Conservation (phyloP, 2,113 vertebrate genomes). For the Catharus minimus region DNA sequence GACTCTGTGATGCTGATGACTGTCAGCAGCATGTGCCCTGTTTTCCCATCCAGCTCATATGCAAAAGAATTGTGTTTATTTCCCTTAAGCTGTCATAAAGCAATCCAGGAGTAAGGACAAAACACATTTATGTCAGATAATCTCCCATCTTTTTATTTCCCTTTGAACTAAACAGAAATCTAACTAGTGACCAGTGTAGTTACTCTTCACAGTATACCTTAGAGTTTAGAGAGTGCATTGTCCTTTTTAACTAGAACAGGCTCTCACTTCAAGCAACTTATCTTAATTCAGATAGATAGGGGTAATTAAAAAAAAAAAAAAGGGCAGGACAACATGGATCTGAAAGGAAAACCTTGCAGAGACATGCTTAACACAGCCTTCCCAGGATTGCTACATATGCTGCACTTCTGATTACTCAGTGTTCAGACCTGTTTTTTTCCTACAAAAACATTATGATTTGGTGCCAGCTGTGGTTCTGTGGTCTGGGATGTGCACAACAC, state of each 20-base stretch:
- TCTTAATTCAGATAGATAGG: not conserved
- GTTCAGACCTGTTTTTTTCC: constrained; percentile 25
- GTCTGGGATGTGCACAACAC: not conserved
- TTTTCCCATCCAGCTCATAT: not conserved
- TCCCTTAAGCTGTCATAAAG: not conserved
- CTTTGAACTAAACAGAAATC: not conserved
- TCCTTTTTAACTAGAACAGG: not conserved
- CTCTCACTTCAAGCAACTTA: not conserved
- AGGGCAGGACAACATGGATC: not conserved
- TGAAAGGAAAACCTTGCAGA: constrained; percentile 17
- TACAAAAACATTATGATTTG: not conserved
- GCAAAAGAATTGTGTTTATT: not conserved
- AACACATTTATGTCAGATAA: not conserved
- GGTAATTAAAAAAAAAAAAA: not conserved
- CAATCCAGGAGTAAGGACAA: not conserved
- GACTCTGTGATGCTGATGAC: not conserved
- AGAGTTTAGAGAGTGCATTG: not conserved
- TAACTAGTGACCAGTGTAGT: not conserved
- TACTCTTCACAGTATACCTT: not conserved
- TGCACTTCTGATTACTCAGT: not conserved
- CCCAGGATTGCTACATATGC: not conserved
- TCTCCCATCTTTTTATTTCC: not conserved
- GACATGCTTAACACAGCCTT: not conserved
- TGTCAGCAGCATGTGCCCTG: not conserved
- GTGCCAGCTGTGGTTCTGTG: not conserved